phyloP scores from a whole-genome alignment of 2,888 invertebrate species.

The Laothoe populi region DNA sequence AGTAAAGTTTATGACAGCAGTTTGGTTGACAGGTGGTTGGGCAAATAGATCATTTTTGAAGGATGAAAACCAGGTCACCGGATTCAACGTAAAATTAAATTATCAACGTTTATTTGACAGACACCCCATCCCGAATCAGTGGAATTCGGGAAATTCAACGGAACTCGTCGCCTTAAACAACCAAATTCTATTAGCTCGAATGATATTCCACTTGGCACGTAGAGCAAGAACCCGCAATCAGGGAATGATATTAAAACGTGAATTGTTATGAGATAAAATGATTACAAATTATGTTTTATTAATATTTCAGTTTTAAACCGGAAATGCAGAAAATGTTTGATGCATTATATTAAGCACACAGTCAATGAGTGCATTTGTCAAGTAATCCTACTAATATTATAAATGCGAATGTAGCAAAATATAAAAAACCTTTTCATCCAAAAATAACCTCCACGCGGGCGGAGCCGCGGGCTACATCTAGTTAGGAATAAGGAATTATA shows the following conservation, averaged over 20 bases:
- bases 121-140: constrained; percentile 38
- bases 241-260: constrained; percentile 35
- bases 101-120: constrained; percentile 51
- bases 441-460: too few relatives aligned
- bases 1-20: constrained; percentile 31
- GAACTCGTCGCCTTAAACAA: constrained; percentile 41
- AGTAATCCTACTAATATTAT: too few relatives aligned
- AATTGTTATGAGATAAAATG: constrained; percentile 38
- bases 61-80: constrained; percentile 44
- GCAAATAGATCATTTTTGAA: constrained; percentile 52
- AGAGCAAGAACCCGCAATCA: constrained; percentile 44
- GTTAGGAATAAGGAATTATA: background rate
- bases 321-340: constrained; percentile 31
- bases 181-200: constrained; percentile 53
- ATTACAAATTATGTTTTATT: background rate
- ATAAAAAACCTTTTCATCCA: too few relatives aligned
- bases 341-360: constrained; percentile 28
- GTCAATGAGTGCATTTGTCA: constrained; percentile 28
- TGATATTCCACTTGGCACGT: constrained; percentile 51
- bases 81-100: constrained; percentile 55
- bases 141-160: constrained; percentile 41
- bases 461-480: too few relatives aligned
- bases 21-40: constrained; percentile 38
- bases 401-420: too few relatives aligned
- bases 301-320: too few relatives aligned